Conservation (phyloP, 2,797 vertebrate species). For the Caiman crocodilus region DNA sequence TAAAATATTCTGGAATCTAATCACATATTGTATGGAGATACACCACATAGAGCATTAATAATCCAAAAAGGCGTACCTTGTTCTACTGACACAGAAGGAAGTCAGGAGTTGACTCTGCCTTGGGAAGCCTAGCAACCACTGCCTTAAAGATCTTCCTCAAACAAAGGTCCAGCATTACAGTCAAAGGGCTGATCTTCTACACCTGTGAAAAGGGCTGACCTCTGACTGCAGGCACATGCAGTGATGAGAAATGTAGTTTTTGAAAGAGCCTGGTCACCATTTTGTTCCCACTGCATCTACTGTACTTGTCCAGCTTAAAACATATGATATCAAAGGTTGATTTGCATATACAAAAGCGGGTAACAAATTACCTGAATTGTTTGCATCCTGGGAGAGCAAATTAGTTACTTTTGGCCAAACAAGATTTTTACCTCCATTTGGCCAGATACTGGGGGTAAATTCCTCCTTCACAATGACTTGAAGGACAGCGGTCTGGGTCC, state of each 20-base stretch:
- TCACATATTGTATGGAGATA: background rate
- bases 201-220: background rate
- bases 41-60: background rate
- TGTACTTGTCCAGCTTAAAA: background rate
- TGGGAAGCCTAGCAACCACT: fast-evolving
- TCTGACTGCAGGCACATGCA: background rate
- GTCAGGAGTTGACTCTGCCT: fast-evolving
- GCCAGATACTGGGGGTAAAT: background rate
- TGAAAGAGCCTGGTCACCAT: background rate
- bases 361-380: background rate
- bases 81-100: fast-evolving
- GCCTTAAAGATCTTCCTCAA: fast-evolving
- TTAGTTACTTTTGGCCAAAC: background rate
- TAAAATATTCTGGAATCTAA: background rate
- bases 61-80: background rate
- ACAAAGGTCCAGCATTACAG: fast-evolving
- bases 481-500: background rate
- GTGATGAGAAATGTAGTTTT: background rate
- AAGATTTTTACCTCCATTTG: background rate
- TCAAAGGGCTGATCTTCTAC: background rate
- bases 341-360: background rate
- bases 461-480: background rate
- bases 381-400: slow-evolving; percentile 5
- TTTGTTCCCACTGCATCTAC: background rate
- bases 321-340: background rate